Conservation (phyloP, 2,888 invertebrate genomes). For the Chorisops tibialis region DNA sequence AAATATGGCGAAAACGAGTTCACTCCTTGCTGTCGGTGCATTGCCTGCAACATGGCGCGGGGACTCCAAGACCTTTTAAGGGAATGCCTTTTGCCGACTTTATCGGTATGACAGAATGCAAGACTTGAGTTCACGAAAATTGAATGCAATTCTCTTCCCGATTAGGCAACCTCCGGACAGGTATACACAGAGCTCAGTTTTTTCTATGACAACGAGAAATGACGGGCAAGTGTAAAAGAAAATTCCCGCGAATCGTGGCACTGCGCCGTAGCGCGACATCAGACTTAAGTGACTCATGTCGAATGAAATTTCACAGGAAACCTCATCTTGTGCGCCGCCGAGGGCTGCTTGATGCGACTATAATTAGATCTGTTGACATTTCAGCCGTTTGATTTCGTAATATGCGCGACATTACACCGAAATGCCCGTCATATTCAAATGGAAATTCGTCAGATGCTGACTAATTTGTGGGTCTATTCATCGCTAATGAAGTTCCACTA, state of each 20-base stretch:
- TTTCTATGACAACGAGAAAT: background rate
- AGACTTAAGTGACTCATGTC: slow-evolving; percentile 17
- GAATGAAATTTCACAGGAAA: slow-evolving; percentile 24
- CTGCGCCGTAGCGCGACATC: background rate
- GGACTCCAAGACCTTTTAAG: slow-evolving; percentile 11
- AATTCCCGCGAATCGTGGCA: slow-evolving; percentile 12
- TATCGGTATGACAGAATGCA: slow-evolving; percentile 9
- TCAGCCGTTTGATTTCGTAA: slow-evolving; percentile 7
- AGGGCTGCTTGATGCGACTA: background rate
- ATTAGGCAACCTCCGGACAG: slow-evolving; percentile 12
- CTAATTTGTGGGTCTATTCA: slow-evolving; percentile 7
- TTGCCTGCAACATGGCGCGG: background rate
- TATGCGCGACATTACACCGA: background rate
- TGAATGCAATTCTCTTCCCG: slow-evolving; percentile 20
- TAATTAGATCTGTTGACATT: slow-evolving; percentile 18
- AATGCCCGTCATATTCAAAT: background rate
- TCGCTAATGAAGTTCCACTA: background rate
- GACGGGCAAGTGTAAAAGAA: background rate
- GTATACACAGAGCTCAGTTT: background rate
- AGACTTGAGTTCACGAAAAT: slow-evolving; percentile 9
- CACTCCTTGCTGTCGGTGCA: slow-evolving; percentile 1
- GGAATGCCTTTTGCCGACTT: slow-evolving; percentile 6
- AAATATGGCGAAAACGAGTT: slow-evolving; percentile 28
- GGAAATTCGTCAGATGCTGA: background rate
- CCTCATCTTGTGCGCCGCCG: slow-evolving; percentile 9